Conservation (phyloP, 2,888 invertebrate species). For the Polymixis flavicincta region DNA sequence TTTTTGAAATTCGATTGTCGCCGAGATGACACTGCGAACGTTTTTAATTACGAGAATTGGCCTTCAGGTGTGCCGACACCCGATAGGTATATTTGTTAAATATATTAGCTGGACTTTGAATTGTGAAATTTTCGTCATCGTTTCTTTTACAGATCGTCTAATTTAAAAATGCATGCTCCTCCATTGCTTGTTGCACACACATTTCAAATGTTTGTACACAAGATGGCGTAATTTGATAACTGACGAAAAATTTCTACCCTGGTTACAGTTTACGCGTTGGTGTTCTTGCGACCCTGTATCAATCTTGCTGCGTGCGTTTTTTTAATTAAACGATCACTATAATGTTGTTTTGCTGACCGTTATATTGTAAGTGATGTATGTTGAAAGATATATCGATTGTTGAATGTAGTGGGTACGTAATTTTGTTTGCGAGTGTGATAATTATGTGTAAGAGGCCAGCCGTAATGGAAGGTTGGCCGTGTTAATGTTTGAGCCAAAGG, state of each 20-base stretch:
- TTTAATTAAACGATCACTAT: background rate
- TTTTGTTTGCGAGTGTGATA: conserved; percentile 56
- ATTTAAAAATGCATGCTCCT: background rate
- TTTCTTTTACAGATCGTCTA: background rate
- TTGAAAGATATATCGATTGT: conserved; percentile 61
- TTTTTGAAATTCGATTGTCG: no score
- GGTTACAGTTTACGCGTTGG: no score
- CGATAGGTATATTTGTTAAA: no score
- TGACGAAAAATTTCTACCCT: no score
- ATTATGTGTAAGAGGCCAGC: conserved; percentile 33
- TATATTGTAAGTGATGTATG: conserved; percentile 40
- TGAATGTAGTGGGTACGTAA: conserved; percentile 69
- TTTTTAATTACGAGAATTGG: no score
- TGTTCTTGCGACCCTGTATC: no score
- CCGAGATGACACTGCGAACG: no score
- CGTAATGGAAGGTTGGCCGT: conserved; percentile 6
- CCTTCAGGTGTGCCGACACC: no score
- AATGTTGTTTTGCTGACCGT: conserved; percentile 60
- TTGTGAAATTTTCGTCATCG: background rate
- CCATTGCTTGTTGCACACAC: background rate
- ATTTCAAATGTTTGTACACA: background rate
- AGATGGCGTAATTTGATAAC: no score
- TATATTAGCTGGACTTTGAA: background rate
- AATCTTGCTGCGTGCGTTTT: background rate
- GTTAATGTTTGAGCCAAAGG: conserved; percentile 26